Evolutionary conservation across 2,888 invertebrate genomes (phyloP), one percentile per base, ranked within the genome.

Genomic region (Rhodophaea formosa): DNA sequence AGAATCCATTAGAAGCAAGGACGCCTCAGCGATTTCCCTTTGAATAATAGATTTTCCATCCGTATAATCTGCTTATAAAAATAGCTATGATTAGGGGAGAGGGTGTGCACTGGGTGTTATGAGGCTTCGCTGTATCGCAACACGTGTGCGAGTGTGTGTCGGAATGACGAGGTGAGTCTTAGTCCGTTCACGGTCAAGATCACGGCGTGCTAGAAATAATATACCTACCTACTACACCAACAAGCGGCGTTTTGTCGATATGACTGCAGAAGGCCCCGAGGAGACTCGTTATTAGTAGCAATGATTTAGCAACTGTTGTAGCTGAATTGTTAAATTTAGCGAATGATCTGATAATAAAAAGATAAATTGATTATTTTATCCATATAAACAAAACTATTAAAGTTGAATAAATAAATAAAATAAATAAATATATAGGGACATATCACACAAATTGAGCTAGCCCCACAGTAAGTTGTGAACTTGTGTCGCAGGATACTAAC

Each of bases 101-200:
- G 61, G 59, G 62, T 51, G 65, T 66, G 59, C 67, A 66, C 62
- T 62, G 60, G 65, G 65, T 63, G 64, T 77, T 81, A 75, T 76
- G 75, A 76, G 88, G 87, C 84, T 89, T 88, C 87, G 62, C 61
- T 67, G 63, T 66, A 14, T 71, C 72, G 64, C 60, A 65, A 69
- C 79, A 77, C 75, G 79, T 72, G 76, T 60, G 66, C 61, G 67
- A 65, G 63, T 72, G 70, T 77, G 75, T 74, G 72, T 68, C 71
- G 62, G 64, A 62, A 68, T 68, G 71, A 66, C 69, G 69, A 63
- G 68, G 39, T 39, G 49, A 46, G 56, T 16, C 49, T 77, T 70
- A 72, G 66, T 66, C 67, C 68, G 72, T 76, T 80, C 86, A 86
- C 77, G 86, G 88, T 82, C 88, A 88, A 77, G 88, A 80, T 80